These are phyloP conservation scores for Solen grandis DNA, from an alignment of 1,140 invertebrate species.

Conservation along the genomic window DNA sequence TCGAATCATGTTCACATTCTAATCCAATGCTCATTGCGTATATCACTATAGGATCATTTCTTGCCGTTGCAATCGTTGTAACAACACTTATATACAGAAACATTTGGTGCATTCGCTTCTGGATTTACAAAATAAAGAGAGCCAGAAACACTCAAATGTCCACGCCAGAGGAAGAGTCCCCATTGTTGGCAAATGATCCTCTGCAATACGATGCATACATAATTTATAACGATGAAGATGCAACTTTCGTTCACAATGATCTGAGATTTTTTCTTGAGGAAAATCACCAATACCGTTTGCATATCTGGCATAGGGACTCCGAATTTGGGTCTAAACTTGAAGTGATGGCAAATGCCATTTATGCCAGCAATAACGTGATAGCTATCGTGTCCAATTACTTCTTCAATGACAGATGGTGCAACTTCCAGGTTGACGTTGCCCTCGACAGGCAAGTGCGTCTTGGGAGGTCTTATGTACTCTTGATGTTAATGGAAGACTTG, in stretches of 20 bases:
- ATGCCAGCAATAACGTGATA: constrained; percentile 5
- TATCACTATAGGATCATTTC: constrained; percentile 1
- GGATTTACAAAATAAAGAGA: background rate
- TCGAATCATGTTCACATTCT: background rate
- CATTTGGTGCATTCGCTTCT: constrained; percentile 29
- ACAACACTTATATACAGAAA: constrained; percentile 8
- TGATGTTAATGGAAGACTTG: constrained; percentile 15
- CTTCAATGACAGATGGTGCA: constrained; percentile 20
- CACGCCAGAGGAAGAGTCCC: background rate
- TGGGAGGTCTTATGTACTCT: background rate
- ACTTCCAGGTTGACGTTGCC: constrained; percentile 36
- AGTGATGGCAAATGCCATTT: constrained; percentile 12
- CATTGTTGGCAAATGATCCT: background rate
- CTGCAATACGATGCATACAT: constrained; percentile 34
- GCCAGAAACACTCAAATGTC: background rate
- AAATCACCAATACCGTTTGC: constrained; percentile 1
- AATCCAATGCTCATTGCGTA: background rate
- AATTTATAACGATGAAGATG: constrained; percentile 1
- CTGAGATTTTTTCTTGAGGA: constrained; percentile 15
- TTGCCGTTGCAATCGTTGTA: background rate
- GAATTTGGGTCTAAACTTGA: constrained; percentile 21
- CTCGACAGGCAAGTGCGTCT: background rate
- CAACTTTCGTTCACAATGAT: constrained; percentile 9
- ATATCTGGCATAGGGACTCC: constrained; percentile 22
- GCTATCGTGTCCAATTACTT: constrained; percentile 29